Evolutionary conservation across 2,797 vertebrate species (phyloP), one percentile per base, ranked within the genome.

Genomic region (Xiphorhynchus erythropygius): DNA sequence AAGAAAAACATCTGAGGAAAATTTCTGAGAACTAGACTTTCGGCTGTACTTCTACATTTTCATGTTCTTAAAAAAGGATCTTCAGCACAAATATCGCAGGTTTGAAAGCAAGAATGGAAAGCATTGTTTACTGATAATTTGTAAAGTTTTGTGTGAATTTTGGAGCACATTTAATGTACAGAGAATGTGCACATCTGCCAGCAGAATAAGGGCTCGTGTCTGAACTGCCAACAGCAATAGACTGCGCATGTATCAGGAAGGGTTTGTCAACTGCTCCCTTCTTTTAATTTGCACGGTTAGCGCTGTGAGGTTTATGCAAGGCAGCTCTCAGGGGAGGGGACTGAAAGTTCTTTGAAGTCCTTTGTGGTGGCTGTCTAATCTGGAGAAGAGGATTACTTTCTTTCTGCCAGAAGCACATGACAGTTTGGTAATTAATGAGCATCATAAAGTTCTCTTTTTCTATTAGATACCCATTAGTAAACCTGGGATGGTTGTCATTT

Each of bases 401-500:
- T 98, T 98, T 98, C 97, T 97, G 97, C 97, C 97, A 98, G 98
- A 97, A 98, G 98, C 98, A 98, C 98, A 98, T 98, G 98, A 99
- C 98, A 98, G 98, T 98, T 98, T 97, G 98, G 98, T 99, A 99
- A 99, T 99, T 99, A 99, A 99, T 98, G 98, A 99, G 98, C 98
- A 99, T 99, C 98, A 99, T 99, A 99, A 99, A 99, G 98, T 98
- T 98, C 98, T 98, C 98, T 99, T 98, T 98, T 99, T 99, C 98
- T 99, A 99, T 99, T 99, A 99, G 99, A 98, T 98, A 98, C 98
- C 99, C 98, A 99, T 99, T 99, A 99, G 98, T 98, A 98, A 99
- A 99, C 98, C 98, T 98, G 98, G 98, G 98, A 98, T 98, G 98
- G 98, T 98, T 99, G 99, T 99, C 98, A 99, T 99, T 99, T 99